A percentile compares a stretch with the other conserved stretches of the same genome.
phyloP scores from a whole-genome alignment of 1,140 invertebrate genomes.

The Paralvinella palmiformis region DNA sequence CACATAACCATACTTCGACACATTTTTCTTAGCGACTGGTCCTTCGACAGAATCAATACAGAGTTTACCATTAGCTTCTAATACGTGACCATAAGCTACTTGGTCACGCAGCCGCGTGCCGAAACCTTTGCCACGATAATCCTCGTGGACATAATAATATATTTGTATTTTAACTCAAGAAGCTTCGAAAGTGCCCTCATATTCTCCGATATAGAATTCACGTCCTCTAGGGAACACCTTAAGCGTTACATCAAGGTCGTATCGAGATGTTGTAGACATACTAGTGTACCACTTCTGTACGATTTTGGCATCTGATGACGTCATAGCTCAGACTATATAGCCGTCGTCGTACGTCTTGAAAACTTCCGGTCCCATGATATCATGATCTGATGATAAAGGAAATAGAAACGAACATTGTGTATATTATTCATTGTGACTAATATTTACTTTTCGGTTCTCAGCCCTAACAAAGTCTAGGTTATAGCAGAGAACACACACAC shows the following conservation, averaged over 20 bases:
- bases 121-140: constrained; percentile 3
- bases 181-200: constrained; percentile 1
- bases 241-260: constrained; percentile 10
- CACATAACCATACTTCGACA: too few relatives aligned
- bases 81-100: background rate
- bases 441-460: too few relatives aligned
- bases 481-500: too few relatives aligned
- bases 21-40: too few relatives aligned
- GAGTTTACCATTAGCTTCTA: too few relatives aligned
- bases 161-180: background rate
- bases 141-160: constrained; percentile 11
- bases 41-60: constrained; percentile 5
- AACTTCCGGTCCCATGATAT: too few relatives aligned
- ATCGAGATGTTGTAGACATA: constrained; percentile 2
- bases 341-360: constrained; percentile 12
- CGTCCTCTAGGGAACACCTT: background rate
- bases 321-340: constrained; percentile 8
- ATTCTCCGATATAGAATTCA: constrained; percentile 8
- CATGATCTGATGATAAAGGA: too few relatives aligned
- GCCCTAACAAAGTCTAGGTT: too few relatives aligned
- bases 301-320: background rate
- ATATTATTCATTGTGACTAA: too few relatives aligned
- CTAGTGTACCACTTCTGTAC: constrained; percentile 8
- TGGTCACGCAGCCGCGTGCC: constrained; percentile 7
- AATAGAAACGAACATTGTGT: too few relatives aligned